A percentile compares a stretch with the other conserved stretches of the same genome.
Evolutionary conservation across 2,113 vertebrate genomes (phyloP).

Genomic region (Lycaon pictus): DNA sequence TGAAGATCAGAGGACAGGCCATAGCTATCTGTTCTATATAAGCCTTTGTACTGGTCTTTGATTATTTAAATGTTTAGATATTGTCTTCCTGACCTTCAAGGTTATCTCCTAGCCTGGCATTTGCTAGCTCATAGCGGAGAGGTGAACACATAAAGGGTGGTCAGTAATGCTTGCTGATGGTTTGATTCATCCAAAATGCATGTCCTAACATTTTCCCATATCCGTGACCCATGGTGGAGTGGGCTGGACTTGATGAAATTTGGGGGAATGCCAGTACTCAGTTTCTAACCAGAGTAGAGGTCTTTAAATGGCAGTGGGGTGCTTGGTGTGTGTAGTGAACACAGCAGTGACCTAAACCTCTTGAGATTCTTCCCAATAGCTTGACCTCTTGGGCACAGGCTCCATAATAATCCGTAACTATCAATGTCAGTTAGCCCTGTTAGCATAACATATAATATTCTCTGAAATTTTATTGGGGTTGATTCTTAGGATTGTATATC

Average conservation of each 20-base stretch:
- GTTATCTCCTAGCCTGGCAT: neutral
- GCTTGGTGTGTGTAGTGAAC: neutral
- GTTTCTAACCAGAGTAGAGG: slow-evolving; percentile 24
- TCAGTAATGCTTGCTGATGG: neutral
- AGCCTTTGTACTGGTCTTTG: slow-evolving; percentile 18
- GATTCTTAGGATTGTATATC: neutral
- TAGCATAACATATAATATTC: neutral
- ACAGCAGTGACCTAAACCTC: neutral
- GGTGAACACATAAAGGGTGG: neutral
- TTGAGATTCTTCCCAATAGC: neutral
- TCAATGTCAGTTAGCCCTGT: neutral
- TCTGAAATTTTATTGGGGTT: neutral
- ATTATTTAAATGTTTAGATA: neutral
- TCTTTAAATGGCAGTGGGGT: neutral
- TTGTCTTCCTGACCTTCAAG: neutral
- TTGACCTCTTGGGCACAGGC: neutral
- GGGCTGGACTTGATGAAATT: neutral
- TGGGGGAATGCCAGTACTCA: neutral
- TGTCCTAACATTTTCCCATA: neutral
- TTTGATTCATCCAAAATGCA: neutral
- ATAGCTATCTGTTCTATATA: neutral
- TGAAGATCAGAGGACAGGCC: neutral
- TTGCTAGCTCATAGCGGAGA: neutral
- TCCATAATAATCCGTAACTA: neutral
- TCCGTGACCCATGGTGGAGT: neutral